phyloP scores from a whole-genome alignment of 1,140 invertebrate genomes.

The Diorhabda carinulata region DNA sequence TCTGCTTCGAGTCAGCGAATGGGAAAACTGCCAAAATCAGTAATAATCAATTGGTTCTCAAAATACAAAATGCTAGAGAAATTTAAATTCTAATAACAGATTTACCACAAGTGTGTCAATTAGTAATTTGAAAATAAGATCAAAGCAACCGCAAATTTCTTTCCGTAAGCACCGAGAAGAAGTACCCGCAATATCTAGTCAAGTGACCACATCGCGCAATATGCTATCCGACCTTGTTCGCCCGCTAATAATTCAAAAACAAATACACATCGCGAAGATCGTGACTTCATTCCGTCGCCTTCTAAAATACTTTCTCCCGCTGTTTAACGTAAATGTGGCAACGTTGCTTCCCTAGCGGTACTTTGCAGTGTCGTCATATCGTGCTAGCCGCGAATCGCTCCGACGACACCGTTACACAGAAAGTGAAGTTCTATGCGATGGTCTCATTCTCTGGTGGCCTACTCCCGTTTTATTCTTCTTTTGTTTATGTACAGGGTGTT shows the following conservation, averaged over 20 bases:
- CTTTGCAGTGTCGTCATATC: conserved; percentile 3
- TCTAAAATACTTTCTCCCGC: not conserved
- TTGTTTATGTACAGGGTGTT: not conserved
- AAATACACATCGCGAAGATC: not conserved
- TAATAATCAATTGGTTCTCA: too few relatives aligned
- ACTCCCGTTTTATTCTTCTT: not conserved
- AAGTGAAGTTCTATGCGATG: conserved; percentile 2
- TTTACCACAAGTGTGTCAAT: not conserved
- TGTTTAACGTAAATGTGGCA: not conserved
- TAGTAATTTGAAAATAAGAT: not conserved
- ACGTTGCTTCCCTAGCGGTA: conserved; percentile 6
- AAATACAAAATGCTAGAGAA: too few relatives aligned
- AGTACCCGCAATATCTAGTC: not conserved
- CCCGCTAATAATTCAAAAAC: not conserved
- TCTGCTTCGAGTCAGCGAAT: too few relatives aligned
- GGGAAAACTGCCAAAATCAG: too few relatives aligned
- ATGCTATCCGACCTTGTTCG: not conserved
- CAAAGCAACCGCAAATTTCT: not conserved
- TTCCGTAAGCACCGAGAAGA: not conserved
- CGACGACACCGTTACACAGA: conserved; percentile 1
- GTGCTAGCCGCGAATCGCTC: not conserved
- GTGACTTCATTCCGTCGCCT: not conserved
- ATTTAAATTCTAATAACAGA: not conserved
- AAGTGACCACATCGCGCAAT: not conserved
- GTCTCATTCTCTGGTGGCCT: conserved; percentile 1